These are phyloP conservation scores for Strix uralensis DNA, from an alignment of 2,113 vertebrate genomes.

Conservation along the genomic window DNA sequence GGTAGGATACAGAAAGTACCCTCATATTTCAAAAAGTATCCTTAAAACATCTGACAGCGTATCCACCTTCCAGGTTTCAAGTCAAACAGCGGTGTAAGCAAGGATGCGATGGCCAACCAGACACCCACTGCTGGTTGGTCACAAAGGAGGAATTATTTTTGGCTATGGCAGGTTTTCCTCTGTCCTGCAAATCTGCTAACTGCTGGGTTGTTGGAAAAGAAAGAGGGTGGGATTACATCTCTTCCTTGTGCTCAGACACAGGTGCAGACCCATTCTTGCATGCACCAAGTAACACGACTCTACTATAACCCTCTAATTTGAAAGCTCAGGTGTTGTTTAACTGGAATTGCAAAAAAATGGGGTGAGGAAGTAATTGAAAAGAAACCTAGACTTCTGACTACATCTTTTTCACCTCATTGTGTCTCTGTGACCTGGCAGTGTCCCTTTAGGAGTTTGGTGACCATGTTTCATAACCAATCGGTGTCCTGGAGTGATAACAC, in stretches of 20 bases:
- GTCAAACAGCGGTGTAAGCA: fast-evolving
- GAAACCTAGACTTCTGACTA: neutral
- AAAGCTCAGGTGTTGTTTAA: neutral
- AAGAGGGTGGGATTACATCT: neutral
- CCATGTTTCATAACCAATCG: neutral
- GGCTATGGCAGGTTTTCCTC: neutral
- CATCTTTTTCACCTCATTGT: neutral
- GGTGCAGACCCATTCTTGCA: neutral
- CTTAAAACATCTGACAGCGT: neutral
- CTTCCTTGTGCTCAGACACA: neutral
- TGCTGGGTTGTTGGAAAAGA: neutral
- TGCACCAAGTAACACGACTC: neutral
- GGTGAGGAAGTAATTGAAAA: neutral
- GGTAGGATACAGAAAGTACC: neutral
- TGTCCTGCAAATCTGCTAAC: neutral
- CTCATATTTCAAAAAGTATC: neutral
- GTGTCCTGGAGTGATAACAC: neutral
- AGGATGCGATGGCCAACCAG: neutral
- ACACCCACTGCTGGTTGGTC: neutral
- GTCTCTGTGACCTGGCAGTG: neutral
- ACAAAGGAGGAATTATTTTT: neutral
- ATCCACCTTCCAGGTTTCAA: neutral
- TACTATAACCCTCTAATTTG: neutral
- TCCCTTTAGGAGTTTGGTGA: neutral
- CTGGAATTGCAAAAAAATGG: neutral